Conservation (phyloP, 2,888 invertebrate genomes). For the Drosophila mimica region DNA sequence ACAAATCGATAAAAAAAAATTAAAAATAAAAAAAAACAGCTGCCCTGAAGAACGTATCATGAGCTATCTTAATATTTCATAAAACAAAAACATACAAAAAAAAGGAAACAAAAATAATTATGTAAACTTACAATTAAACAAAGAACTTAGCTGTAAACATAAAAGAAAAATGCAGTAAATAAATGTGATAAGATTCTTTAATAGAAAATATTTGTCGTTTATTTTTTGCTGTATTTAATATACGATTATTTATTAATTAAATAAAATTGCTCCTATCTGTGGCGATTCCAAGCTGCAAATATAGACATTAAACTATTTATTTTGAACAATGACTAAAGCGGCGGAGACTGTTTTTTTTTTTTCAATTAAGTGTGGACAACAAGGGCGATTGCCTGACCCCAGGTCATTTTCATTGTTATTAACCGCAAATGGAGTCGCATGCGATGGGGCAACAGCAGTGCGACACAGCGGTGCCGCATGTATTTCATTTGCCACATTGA, state of each 20-base stretch:
- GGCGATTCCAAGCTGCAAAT: slow-evolving; percentile 16
- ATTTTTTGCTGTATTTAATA: neutral
- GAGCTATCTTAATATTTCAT: slow-evolving; percentile 71
- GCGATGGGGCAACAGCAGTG: slow-evolving; percentile 26
- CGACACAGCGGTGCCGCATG: slow-evolving; percentile 27
- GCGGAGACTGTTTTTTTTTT: neutral
- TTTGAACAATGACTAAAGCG: slow-evolving; percentile 7
- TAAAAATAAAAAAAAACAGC: slow-evolving; percentile 29
- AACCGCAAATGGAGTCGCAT: slow-evolving; percentile 47
- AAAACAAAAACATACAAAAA: slow-evolving; percentile 39
- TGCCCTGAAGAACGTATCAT: slow-evolving; percentile 58
- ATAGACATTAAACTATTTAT: slow-evolving; percentile 31
- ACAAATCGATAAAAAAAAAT: slow-evolving; percentile 19
- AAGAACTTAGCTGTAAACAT: slow-evolving; percentile 73
- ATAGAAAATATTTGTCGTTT: slow-evolving; percentile 53
- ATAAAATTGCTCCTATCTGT: neutral
- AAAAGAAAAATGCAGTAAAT: slow-evolving; percentile 83
- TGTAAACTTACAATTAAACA: slow-evolving; percentile 62
- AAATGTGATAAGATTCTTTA: slow-evolving; percentile 85
- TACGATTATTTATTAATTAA: neutral
- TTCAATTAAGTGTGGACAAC: slow-evolving; percentile 28
- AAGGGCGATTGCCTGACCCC: slow-evolving; percentile 37
- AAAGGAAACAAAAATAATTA: slow-evolving; percentile 47
- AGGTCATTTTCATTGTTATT: slow-evolving; percentile 31
- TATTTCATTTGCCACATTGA: slow-evolving; percentile 72